A percentile compares a stretch with the other conserved stretches of the same genome.
phyloP scores from a whole-genome alignment of 53 echinoderm and acorn worm species.

The Hippasteria phrygiana region DNA sequence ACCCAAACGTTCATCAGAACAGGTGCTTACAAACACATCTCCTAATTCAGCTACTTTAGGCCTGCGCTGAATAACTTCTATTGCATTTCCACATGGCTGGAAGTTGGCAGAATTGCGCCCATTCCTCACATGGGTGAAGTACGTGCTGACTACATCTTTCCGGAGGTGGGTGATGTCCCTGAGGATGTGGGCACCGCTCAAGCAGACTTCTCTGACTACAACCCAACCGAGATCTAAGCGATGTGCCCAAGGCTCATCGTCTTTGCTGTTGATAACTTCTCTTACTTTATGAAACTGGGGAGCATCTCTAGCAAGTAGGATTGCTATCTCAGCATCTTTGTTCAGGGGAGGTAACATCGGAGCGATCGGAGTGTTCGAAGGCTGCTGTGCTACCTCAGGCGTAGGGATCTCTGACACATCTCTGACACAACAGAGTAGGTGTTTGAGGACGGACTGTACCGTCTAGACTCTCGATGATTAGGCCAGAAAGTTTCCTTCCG shows the following conservation, averaged over 20 bases:
- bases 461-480: conserved; percentile 61
- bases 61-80: conserved; percentile 48
- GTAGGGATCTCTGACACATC: conserved; percentile 71
- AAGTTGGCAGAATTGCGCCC: conserved; percentile 55
- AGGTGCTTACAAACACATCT: conserved; percentile 52
- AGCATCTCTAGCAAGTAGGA: conserved; percentile 74
- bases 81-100: conserved; percentile 56
- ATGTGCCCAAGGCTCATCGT: conserved; percentile 75
- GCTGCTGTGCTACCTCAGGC: conserved; percentile 58
- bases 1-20: conserved; percentile 45
- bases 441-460: conserved; percentile 50
- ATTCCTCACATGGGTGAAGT: conserved; percentile 61
- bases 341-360: conserved; percentile 52
- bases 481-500: conserved; percentile 69
- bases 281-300: conserved; percentile 68
- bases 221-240: conserved; percentile 74
- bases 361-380: conserved; percentile 58
- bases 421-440: conserved; percentile 44
- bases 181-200: conserved; percentile 58
- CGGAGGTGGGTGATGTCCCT: conserved; percentile 27
- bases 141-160: conserved; percentile 58
- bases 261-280: conserved; percentile 72
- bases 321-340: conserved; percentile 68
- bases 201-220: conserved; percentile 28
- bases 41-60: conserved; percentile 48